Percentiles rank a stretch among this genome's conserved stretches.
Evolutionary conservation across 2,113 vertebrate species (phyloP).

Genomic region (Holacanthus passer): DNA sequence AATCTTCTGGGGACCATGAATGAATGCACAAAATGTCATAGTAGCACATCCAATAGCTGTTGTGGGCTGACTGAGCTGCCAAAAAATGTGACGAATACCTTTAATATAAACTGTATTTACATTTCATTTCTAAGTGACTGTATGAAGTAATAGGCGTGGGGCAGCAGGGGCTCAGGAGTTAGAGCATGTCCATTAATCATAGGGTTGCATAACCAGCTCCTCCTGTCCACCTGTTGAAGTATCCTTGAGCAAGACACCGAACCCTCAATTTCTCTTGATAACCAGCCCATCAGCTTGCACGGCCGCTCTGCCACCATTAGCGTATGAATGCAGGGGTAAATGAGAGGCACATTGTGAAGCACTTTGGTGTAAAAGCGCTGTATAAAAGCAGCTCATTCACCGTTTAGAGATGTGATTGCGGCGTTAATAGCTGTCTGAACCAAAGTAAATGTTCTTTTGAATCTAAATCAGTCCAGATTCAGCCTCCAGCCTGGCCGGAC

Average conservation of each 20-base stretch:
- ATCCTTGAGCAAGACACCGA: not conserved
- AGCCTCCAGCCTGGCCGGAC: not conserved
- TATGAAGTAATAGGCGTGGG: not conserved
- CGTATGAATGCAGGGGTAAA: not conserved
- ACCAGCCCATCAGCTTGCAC: not conserved
- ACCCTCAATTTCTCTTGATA: not conserved
- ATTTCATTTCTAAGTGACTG: not conserved
- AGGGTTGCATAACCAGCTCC: not conserved
- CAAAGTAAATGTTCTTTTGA: not conserved
- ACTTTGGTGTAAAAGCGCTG: not conserved
- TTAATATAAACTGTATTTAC: not conserved
- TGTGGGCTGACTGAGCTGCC: no score
- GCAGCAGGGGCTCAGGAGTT: not conserved
- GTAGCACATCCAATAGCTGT: no score
- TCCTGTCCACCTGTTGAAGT: not conserved
- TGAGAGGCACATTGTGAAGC: not conserved
- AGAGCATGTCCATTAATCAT: not conserved
- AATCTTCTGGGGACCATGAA: no score
- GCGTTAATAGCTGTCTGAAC: not conserved
- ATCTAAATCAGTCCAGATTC: constrained; percentile 3
- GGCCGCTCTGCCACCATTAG: not conserved
- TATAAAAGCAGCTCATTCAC: not conserved
- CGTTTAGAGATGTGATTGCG: no score
- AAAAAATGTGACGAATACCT: not conserved
- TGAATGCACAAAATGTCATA: no score